Percentiles rank a stretch among this genome's conserved stretches.
phyloP scores from a whole-genome alignment of 2,797 vertebrate genomes.

The Enteromius thamalakanensis region DNA sequence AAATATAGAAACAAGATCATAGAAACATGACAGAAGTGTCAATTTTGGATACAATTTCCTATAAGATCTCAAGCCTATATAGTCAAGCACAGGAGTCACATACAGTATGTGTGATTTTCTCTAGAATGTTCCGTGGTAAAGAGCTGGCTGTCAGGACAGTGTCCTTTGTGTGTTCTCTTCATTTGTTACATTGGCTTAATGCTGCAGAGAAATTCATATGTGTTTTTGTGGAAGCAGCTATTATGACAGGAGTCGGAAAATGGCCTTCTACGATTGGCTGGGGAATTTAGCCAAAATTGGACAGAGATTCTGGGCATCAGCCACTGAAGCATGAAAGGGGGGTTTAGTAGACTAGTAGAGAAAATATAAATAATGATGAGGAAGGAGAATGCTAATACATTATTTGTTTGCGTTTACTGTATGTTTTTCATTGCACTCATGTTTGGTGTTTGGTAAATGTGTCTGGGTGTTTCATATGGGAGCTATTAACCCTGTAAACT shows the following conservation, averaged over 20 bases:
- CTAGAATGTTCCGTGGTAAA: constrained; percentile 8
- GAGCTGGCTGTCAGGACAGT: background rate
- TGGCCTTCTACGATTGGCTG: constrained; percentile 6
- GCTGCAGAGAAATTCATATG: constrained; percentile 3
- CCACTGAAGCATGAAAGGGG: constrained; percentile 4
- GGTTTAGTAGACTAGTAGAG: constrained; percentile 3
- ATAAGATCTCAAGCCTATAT: background rate
- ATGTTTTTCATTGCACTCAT: background rate
- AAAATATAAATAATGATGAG: constrained; percentile 6
- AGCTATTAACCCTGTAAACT: background rate
- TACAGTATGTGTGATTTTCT: background rate
- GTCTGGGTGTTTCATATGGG: background rate
- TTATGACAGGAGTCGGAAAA: constrained; percentile 28
- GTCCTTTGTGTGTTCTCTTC: constrained; percentile 3
- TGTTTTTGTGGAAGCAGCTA: constrained; percentile 26
- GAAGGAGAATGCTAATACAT: background rate
- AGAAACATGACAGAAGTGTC: background rate
- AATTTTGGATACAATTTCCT: background rate
- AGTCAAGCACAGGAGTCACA: background rate
- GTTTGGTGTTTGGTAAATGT: background rate
- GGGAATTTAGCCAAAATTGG: constrained; percentile 30
- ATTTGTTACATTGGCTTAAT: constrained; percentile 20
- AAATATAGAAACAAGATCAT: background rate
- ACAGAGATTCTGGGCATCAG: constrained; percentile 23
- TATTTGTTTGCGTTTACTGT: constrained; percentile 25